Conservation (phyloP, 1,140 invertebrate species). For the Danaus melanippus region DNA sequence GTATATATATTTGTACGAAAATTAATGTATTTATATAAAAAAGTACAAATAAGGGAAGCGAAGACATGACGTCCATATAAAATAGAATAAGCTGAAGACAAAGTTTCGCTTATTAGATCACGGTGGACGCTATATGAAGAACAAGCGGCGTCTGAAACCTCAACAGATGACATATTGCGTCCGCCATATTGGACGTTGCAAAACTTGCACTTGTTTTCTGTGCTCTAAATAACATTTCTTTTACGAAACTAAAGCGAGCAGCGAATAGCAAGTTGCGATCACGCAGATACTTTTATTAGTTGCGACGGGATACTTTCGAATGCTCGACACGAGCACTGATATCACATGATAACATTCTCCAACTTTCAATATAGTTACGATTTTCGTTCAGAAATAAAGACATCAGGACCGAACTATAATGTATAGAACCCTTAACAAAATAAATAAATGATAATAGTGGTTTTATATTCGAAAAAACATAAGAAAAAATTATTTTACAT, state of each 20-base stretch:
- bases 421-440: too few species aligned
- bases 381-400: conserved; percentile 19
- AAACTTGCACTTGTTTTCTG: conserved; percentile 52
- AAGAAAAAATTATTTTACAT: too few species aligned
- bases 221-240: conserved; percentile 41
- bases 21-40: conserved; percentile 10
- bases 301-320: conserved; percentile 22
- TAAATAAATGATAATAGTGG: too few species aligned
- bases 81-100: conserved; percentile 46
- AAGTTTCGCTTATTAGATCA: conserved; percentile 68
- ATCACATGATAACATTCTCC: conserved; percentile 20
- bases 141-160: conserved; percentile 60
- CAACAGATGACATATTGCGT: conserved; percentile 54
- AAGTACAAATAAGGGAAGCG: conserved; percentile 42
- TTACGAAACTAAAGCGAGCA: conserved; percentile 17
- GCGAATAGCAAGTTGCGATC: conserved; percentile 19
- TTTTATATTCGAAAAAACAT: too few species aligned
- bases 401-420: background rate
- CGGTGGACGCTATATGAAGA: conserved; percentile 65
- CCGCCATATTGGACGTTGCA: conserved; percentile 52
- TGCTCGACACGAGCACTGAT: conserved; percentile 21
- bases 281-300: conserved; percentile 23
- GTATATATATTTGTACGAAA: too few species aligned
- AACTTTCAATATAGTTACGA: conserved; percentile 22
- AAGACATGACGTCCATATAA: conserved; percentile 54